These are phyloP conservation scores for Xestoiulus laeticollis DNA, from an alignment of 2,888 invertebrate species.

Conservation along the genomic window DNA sequence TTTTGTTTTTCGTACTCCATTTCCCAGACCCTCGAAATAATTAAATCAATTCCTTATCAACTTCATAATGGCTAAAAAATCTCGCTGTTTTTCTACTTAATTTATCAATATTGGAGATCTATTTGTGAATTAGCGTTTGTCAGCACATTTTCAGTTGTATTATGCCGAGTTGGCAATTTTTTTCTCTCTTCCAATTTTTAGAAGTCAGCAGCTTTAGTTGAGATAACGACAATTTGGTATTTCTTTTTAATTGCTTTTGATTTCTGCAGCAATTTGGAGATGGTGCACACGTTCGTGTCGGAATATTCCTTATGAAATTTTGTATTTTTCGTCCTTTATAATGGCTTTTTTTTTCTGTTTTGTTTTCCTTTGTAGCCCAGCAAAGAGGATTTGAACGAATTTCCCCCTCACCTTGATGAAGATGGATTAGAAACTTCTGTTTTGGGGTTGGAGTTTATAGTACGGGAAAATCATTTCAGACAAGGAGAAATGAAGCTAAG, in stretches of 20 bases:
- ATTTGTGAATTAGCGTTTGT: conserved; percentile 1
- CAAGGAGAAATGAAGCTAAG: conserved; percentile 86
- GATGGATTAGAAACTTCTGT: conserved; percentile 78
- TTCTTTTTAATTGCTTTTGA: conserved; percentile 35
- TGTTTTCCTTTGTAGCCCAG: neutral
- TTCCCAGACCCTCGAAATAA: neutral
- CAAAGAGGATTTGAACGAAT: conserved; percentile 15
- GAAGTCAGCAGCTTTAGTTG: neutral
- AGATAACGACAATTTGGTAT: conserved; percentile 17
- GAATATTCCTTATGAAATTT: neutral
- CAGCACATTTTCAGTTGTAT: neutral
- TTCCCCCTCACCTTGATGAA: conserved; percentile 61
- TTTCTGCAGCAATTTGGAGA: neutral
- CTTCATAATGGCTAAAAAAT: neutral
- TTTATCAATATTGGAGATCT: conserved; percentile 11
- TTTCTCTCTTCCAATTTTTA: neutral
- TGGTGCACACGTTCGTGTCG: neutral
- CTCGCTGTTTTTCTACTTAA: neutral
- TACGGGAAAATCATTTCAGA: conserved; percentile 80
- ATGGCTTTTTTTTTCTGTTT: neutral
- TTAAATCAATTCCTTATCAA: conserved; percentile 7
- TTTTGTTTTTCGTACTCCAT: neutral
- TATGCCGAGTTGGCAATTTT: neutral
- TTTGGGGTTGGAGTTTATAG: conserved; percentile 81
- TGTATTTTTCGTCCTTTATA: neutral